These are phyloP conservation scores for Mimas tiliae DNA, from an alignment of 2,888 invertebrate species.

Conservation along the genomic window DNA sequence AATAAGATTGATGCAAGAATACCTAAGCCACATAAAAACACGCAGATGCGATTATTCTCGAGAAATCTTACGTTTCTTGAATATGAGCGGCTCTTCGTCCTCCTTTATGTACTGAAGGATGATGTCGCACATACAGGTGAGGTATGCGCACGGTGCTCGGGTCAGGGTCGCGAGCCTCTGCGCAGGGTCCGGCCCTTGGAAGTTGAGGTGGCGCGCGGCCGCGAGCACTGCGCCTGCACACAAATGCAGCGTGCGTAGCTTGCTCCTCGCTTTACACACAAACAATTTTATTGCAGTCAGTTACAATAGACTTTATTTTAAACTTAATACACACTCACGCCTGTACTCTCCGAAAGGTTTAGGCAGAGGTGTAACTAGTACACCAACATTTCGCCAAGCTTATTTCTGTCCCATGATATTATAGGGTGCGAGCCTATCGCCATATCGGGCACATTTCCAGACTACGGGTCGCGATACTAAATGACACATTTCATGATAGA, in stretches of 20 bases:
- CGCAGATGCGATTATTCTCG: not conserved
- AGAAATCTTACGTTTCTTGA: conserved; percentile 2
- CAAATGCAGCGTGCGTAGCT: conserved; percentile 51
- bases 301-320: too few relatives aligned
- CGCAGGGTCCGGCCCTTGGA: conserved; percentile 31
- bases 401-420: too few relatives aligned
- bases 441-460: too few relatives aligned
- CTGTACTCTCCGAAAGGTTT: too few relatives aligned
- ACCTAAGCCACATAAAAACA: not conserved
- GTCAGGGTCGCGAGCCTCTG: conserved; percentile 43
- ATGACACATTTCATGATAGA: too few relatives aligned
- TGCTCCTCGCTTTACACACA: not conserved
- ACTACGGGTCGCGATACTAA: too few relatives aligned
- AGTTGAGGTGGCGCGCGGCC: conserved; percentile 34
- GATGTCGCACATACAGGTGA: conserved; percentile 47
- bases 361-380: too few relatives aligned
- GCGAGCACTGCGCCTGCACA: conserved; percentile 58
- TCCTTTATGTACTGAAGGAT: conserved; percentile 41
- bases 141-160: conserved; percentile 41
- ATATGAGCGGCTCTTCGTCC: not conserved
- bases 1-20: too few relatives aligned
- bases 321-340: too few relatives aligned
- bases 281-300: not conserved
- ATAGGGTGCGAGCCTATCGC: too few relatives aligned
- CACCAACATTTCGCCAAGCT: too few relatives aligned